These are phyloP conservation scores for Eilema griseolum DNA, from an alignment of 2,888 invertebrate genomes.

Conservation along the genomic window DNA sequence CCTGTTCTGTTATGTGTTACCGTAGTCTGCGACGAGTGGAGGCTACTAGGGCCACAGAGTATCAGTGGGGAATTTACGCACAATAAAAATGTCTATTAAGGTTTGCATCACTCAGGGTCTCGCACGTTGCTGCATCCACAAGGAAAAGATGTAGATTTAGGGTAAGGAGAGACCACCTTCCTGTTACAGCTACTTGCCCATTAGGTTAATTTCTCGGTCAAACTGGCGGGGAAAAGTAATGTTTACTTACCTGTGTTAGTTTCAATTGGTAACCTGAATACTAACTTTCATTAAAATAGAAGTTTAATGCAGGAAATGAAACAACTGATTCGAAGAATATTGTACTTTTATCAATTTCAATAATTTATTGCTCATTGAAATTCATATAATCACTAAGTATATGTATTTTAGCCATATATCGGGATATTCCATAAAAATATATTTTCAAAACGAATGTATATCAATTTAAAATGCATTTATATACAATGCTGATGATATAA, in stretches of 20 bases:
- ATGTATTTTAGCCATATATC: slow-evolving; percentile 10
- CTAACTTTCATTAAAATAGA: background rate
- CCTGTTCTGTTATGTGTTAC: no score
- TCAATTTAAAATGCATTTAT: slow-evolving; percentile 43
- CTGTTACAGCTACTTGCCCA: no score
- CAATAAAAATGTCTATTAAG: background rate
- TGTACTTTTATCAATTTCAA: background rate
- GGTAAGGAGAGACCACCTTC: background rate
- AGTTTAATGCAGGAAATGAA: slow-evolving; percentile 45
- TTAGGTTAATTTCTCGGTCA: no score
- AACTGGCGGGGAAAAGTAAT: no score
- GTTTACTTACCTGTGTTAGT: no score
- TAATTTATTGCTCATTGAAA: slow-evolving; percentile 1
- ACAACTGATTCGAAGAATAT: slow-evolving; percentile 31
- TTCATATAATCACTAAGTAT: slow-evolving; percentile 35
- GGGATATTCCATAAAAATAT: background rate
- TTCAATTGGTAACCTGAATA: background rate
- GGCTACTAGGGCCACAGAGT: no score
- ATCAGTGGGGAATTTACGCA: no score
- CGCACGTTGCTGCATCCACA: background rate
- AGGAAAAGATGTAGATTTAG: background rate
- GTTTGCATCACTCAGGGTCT: background rate
- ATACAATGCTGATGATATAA: slow-evolving; percentile 58
- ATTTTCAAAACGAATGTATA: slow-evolving; percentile 39
- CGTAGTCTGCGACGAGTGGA: no score